phyloP scores from a whole-genome alignment of 2,888 invertebrate genomes.

The Zonitis immaculata region DNA sequence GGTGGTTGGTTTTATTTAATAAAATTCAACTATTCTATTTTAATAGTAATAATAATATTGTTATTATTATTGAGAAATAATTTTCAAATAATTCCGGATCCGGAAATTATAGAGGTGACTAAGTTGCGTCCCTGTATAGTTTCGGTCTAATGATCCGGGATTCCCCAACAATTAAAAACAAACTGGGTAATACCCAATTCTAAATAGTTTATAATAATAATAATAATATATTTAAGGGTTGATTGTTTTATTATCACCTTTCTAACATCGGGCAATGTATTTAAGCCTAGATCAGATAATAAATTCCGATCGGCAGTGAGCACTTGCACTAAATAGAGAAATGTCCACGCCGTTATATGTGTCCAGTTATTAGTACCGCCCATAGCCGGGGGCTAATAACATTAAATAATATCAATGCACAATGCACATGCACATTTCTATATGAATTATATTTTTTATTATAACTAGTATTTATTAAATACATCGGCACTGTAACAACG shows the following conservation, averaged over 20 bases:
- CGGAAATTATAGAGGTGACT: slow-evolving; percentile 5
- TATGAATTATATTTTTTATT: slow-evolving; percentile 26
- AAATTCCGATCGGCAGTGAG: slow-evolving; percentile 35
- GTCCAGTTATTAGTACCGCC: slow-evolving; percentile 41
- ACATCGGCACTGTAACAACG: slow-evolving; percentile 23
- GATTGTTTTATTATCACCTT: slow-evolving; percentile 35
- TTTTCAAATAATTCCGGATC: background rate
- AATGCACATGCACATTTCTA: slow-evolving; percentile 31
- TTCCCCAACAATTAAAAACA: too few species aligned
- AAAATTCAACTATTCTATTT: too few species aligned
- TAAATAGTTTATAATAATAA: slow-evolving; percentile 14
- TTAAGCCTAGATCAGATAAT: slow-evolving; percentile 41
- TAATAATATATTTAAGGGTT: too few species aligned
- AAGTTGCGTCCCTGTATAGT: slow-evolving; percentile 7
- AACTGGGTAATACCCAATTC: slow-evolving; percentile 28
- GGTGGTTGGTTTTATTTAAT: slow-evolving; percentile 21
- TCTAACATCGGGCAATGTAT: slow-evolving; percentile 39
- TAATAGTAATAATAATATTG: slow-evolving; percentile 5
- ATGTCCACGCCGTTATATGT: slow-evolving; percentile 42
- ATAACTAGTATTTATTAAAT: slow-evolving; percentile 28
- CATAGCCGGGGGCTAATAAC: slow-evolving; percentile 43
- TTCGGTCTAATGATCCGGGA: slow-evolving; percentile 31
- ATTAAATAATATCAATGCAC: slow-evolving; percentile 31
- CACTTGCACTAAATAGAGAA: slow-evolving; percentile 37
- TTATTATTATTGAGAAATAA: background rate